phyloP scores from a whole-genome alignment of 2,113 vertebrate species.

The Conger conger region DNA sequence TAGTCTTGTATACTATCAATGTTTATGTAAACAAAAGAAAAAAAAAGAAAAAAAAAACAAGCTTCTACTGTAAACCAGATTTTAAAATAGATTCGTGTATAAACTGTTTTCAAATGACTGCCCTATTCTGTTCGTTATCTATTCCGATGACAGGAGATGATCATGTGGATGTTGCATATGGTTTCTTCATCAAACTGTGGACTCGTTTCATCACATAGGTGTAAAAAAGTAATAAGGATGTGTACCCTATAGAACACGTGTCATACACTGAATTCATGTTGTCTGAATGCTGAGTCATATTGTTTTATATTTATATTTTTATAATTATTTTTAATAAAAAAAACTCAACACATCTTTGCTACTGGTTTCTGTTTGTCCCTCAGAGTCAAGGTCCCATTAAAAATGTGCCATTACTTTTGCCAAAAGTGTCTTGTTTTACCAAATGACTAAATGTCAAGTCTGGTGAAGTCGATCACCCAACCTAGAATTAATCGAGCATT shows the following conservation, averaged over 20 bases:
- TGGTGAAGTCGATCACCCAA: too few relatives aligned
- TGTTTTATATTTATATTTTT: conserved; percentile 99
- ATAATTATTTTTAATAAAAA: conserved; percentile 99
- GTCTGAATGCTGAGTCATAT: conserved; percentile 78
- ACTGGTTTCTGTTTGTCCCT: neutral
- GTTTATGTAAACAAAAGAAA: conserved; percentile 62
- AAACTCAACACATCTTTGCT: conserved; percentile 39
- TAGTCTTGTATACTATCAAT: conserved; percentile 77
- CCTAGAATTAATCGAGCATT: too few relatives aligned
- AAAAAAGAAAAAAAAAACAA: conserved; percentile 38
- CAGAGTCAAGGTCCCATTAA: neutral
- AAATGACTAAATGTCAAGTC: too few relatives aligned
- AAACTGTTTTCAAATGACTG: conserved; percentile 69
- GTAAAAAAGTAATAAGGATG: conserved; percentile 70
- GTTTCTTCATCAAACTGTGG: conserved; percentile 72
- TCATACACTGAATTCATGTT: conserved; percentile 70
- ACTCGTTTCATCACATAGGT: conserved; percentile 72
- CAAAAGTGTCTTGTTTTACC: neutral
- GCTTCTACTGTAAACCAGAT: conserved; percentile 63
- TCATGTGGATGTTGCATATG: conserved; percentile 72
- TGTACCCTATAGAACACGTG: conserved; percentile 70
- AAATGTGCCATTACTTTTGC: neutral
- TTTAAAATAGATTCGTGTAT: conserved; percentile 70
- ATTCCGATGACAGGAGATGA: conserved; percentile 65
- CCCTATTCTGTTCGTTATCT: conserved; percentile 73